These are phyloP conservation scores for Acanthurus tractus DNA, from an alignment of 2,797 vertebrate genomes.

Conservation along the genomic window DNA sequence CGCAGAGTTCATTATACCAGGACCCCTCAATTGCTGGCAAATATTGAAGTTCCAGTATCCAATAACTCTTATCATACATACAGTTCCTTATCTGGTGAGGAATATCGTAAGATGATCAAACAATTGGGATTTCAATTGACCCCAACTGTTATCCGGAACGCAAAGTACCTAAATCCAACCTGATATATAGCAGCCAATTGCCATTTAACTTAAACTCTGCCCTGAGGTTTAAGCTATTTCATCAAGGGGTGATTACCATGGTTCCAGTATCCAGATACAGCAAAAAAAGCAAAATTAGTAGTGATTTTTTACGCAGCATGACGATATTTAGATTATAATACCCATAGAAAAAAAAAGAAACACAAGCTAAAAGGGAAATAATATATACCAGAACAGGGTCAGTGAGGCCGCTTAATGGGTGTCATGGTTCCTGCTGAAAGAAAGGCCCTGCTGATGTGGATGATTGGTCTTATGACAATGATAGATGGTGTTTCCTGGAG, in stretches of 20 bases:
- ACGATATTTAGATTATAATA: constrained; percentile 33
- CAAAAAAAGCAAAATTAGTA: background rate
- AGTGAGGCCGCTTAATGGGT: constrained; percentile 72
- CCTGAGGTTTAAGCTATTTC: constrained; percentile 34
- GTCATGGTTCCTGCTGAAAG: constrained; percentile 71
- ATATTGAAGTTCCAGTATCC: constrained; percentile 41
- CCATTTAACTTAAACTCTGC: constrained; percentile 42
- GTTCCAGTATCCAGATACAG: background rate
- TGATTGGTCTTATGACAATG: constrained; percentile 83
- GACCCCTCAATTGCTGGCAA: constrained; percentile 17
- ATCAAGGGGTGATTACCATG: constrained; percentile 7
- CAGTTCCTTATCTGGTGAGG: constrained; percentile 30
- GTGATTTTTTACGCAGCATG: background rate
- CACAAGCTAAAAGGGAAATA: constrained; percentile 42
- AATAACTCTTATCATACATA: constrained; percentile 40
- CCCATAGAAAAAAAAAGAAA: background rate
- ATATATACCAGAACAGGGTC: constrained; percentile 63
- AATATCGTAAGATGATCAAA: constrained; percentile 35
- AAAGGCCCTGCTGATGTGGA: constrained; percentile 78
- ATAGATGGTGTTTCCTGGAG: constrained; percentile 83
- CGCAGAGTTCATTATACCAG: constrained; percentile 24
- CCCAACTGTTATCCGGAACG: constrained; percentile 35
- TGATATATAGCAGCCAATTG: constrained; percentile 46
- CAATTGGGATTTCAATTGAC: constrained; percentile 35
- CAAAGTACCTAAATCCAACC: constrained; percentile 30